A percentile compares a stretch with the other conserved stretches of the same genome.
These are phyloP conservation scores for Leptinotarsa peninsularis DNA, from an alignment of 2,888 invertebrate genomes.

Conservation along the genomic window DNA sequence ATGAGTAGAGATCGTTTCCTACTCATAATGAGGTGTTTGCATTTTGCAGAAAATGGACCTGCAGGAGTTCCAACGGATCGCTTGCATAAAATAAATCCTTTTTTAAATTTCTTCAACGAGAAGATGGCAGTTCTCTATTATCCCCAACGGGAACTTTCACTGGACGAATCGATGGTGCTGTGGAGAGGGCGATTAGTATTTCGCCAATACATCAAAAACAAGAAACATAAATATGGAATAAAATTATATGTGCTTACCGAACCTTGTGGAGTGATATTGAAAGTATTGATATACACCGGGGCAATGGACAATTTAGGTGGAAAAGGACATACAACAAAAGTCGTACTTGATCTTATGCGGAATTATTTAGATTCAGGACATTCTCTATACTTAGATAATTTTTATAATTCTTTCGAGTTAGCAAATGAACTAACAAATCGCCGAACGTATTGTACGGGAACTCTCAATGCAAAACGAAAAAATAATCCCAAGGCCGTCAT, in stretches of 20 bases:
- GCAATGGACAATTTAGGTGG: constrained; percentile 46
- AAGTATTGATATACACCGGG: constrained; percentile 51
- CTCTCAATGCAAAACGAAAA: constrained; percentile 52
- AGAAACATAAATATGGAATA: constrained; percentile 3
- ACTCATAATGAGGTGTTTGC: constrained; percentile 39
- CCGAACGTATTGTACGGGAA: constrained; percentile 61
- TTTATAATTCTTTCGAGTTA: constrained; percentile 15
- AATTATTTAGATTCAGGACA: constrained; percentile 15
- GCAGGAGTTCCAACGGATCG: constrained; percentile 21
- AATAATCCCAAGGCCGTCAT: constrained; percentile 47
- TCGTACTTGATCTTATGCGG: constrained; percentile 1
- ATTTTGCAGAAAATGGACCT: constrained; percentile 26
- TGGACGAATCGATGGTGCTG: constrained; percentile 32
- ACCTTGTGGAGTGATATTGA: constrained; percentile 50
- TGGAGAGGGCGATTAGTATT: constrained; percentile 2
- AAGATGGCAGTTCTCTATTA: constrained; percentile 16
- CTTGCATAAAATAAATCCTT: constrained; percentile 52
- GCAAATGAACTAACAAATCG: constrained; percentile 26
- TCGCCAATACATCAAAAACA: constrained; percentile 10
- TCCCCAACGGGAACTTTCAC: constrained; percentile 41
- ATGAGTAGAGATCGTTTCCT: constrained; percentile 43
- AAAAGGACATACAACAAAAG: constrained; percentile 11
- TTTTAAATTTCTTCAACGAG: constrained; percentile 6
- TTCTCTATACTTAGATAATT: constrained; percentile 10
- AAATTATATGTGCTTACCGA: constrained; percentile 56